Conservation (phyloP, 2,888 invertebrate species). For the Pseudococcus jackbeardsleyi region DNA sequence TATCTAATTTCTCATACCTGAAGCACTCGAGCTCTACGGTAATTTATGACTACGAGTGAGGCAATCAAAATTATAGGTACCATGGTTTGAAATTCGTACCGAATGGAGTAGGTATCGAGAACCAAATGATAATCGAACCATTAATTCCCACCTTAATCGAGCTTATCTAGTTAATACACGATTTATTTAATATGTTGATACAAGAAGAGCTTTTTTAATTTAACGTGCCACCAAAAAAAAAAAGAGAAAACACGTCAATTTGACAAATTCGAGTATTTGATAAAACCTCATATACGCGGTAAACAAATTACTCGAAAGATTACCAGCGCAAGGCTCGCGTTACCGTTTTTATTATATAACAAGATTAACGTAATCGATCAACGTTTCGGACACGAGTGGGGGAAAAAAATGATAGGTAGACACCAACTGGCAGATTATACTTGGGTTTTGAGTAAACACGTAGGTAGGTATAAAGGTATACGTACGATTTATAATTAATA, state of each 20-base stretch:
- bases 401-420: not conserved
- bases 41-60: not conserved
- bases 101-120: not conserved
- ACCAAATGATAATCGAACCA: not conserved
- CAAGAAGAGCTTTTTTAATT: conserved; percentile 13
- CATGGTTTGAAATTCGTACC: not conserved
- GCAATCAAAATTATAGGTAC: no score
- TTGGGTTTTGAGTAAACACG: not conserved
- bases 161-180: conserved; percentile 39
- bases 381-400: not conserved
- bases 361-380: conserved; percentile 12
- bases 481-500: conserved; percentile 5
- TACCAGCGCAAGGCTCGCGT: conserved; percentile 6
- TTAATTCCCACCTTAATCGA: not conserved
- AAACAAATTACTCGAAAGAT: conserved; percentile 35
- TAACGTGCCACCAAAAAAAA: not conserved
- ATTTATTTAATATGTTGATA: conserved; percentile 2
- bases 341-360: conserved; percentile 33
- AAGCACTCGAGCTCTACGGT: no score
- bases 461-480: no score
- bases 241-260: not conserved
- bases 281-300: not conserved
- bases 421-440: not conserved
- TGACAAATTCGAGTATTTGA: conserved; percentile 16
- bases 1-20: not conserved